Evolutionary conservation across 2,113 vertebrate genomes (phyloP).

Genomic region (Odocoileus virginianus): DNA sequence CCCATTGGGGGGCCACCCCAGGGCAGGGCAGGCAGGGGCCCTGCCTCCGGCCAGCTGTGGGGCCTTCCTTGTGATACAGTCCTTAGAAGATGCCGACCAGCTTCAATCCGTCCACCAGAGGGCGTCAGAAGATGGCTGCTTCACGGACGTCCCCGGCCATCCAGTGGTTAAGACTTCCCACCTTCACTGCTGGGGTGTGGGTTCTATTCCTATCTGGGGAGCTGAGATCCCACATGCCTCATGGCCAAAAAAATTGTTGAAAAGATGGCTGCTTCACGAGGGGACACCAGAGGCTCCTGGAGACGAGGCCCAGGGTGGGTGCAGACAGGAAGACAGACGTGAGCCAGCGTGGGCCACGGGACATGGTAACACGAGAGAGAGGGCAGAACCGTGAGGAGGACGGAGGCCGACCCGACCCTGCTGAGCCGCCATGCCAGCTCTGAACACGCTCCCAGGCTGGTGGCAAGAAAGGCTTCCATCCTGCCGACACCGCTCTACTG

Average conservation of each 20-base stretch:
- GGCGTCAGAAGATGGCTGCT: neutral
- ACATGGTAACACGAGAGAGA: neutral
- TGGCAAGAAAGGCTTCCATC: neutral
- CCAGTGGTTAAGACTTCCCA: neutral
- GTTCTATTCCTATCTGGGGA: neutral
- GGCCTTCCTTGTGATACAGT: neutral
- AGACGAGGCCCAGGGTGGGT: neutral
- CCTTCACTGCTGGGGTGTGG: neutral
- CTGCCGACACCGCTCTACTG: neutral
- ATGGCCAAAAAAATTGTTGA: neutral
- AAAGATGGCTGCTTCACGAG: neutral
- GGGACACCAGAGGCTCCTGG: neutral
- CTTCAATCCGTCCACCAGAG: neutral
- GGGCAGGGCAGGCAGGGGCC: neutral
- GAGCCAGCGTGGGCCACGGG: neutral
- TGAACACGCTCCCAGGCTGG: neutral
- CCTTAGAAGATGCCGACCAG: neutral
- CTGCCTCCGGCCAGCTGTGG: neutral
- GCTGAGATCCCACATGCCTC: neutral
- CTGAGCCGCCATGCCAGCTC: neutral
- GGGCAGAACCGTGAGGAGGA: neutral
- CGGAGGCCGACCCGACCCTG: fast-evolving
- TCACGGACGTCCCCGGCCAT: fast-evolving
- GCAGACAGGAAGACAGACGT: neutral
- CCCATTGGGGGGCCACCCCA: neutral